These are phyloP conservation scores for Trachops cirrhosus DNA, from an alignment of 2,797 vertebrate species.

Conservation along the genomic window DNA sequence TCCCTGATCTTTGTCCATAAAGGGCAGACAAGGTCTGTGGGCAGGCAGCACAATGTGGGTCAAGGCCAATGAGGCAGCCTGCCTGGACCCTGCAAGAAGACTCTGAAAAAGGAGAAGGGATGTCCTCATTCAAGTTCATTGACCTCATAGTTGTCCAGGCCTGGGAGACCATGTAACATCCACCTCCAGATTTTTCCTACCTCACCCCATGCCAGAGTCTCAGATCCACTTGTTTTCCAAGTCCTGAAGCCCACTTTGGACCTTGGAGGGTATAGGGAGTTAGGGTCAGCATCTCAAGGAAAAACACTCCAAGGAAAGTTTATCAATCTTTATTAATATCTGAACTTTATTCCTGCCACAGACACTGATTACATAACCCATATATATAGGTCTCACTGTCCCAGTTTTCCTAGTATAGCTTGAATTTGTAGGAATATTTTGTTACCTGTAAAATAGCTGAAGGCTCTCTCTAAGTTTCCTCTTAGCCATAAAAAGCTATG, in stretches of 20 bases:
- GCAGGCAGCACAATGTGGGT: not conserved
- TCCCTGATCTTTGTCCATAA: not conserved
- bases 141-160: not conserved
- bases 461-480: not conserved
- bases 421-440: constrained; percentile 42
- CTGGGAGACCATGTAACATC: not conserved
- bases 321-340: not conserved
- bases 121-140: not conserved
- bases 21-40: not conserved
- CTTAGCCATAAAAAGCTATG: constrained; percentile 2
- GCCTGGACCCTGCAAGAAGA: not conserved
- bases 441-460: not conserved
- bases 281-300: not conserved
- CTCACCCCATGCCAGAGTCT: not conserved
- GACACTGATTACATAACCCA: not conserved
- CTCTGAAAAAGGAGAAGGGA: not conserved
- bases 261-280: not conserved
- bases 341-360: not conserved
- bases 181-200: not conserved
- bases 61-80: not conserved
- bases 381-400: not conserved
- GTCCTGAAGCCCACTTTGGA: not conserved
- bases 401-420: not conserved
- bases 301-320: not conserved
- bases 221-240: not conserved